phyloP scores from a whole-genome alignment of 2,888 invertebrate species.

The Xylota segnis region DNA sequence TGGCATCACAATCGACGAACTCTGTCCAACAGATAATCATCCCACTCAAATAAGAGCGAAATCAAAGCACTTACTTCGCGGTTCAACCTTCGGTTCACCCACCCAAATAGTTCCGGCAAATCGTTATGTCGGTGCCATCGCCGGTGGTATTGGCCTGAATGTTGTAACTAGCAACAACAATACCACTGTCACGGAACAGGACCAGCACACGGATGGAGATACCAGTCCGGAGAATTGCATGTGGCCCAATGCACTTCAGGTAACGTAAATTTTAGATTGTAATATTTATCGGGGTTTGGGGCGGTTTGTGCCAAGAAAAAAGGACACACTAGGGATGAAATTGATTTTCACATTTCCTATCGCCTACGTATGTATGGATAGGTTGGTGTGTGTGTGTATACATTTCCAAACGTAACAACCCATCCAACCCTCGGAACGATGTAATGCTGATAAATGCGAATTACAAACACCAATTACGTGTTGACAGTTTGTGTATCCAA shows the following conservation, averaged over 20 bases:
- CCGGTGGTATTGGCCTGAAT: slow-evolving; percentile 52
- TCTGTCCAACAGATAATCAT: slow-evolving; percentile 80
- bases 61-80: slow-evolving; percentile 81
- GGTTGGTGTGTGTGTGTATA: slow-evolving; percentile 27
- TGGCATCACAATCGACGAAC: slow-evolving; percentile 83
- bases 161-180: slow-evolving; percentile 48
- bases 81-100: slow-evolving; percentile 82
- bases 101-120: slow-evolving; percentile 81
- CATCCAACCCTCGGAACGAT: slow-evolving; percentile 14
- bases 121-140: slow-evolving; percentile 80
- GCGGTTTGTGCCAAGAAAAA: slow-evolving; percentile 3
- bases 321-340: slow-evolving; percentile 37
- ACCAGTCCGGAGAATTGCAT: slow-evolving; percentile 86
- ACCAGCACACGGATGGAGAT: slow-evolving; percentile 78
- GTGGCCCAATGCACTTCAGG: slow-evolving; percentile 92
- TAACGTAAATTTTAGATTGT: slow-evolving; percentile 81
- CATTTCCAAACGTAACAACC: background rate
- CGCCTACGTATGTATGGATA: no score
- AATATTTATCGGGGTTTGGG: slow-evolving; percentile 16
- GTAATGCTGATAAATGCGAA: slow-evolving; percentile 73
- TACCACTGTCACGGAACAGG: slow-evolving; percentile 53
- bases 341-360: slow-evolving; percentile 19
- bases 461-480: slow-evolving; percentile 74
- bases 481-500: slow-evolving; percentile 75
- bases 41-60: slow-evolving; percentile 80